Evolutionary conservation across 2,888 invertebrate species (phyloP).

Genomic region (Epinotia demarniana): DNA sequence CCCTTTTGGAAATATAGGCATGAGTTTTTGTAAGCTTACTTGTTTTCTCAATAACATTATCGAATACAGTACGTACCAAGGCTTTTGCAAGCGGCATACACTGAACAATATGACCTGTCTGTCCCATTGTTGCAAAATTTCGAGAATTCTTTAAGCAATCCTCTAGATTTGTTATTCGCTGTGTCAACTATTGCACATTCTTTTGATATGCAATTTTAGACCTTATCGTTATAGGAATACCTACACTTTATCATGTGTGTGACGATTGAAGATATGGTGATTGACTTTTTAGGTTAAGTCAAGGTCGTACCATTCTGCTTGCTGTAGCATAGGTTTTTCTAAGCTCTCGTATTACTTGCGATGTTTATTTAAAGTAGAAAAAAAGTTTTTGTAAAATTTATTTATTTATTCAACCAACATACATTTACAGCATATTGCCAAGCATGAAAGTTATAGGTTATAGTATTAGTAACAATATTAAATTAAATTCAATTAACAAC

Average conservation of each 20-base stretch:
- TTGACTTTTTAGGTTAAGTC: neutral
- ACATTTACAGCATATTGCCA: too few relatives aligned
- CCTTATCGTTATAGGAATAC: neutral
- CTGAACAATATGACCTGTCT: constrained; percentile 1
- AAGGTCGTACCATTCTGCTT: neutral
- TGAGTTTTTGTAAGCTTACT: neutral
- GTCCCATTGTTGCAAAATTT: constrained; percentile 12
- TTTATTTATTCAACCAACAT: too few relatives aligned
- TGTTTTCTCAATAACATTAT: neutral
- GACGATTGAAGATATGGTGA: neutral
- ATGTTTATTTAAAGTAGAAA: too few relatives aligned
- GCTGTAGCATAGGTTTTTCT: too few relatives aligned
- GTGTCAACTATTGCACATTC: constrained; percentile 23
- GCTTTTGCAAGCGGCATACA: constrained; percentile 6
- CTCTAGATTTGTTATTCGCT: constrained; percentile 33
- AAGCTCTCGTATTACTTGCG: too few relatives aligned
- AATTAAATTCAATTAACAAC: too few relatives aligned
- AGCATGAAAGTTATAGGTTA: too few relatives aligned
- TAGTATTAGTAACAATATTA: too few relatives aligned
- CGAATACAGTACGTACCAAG: neutral
- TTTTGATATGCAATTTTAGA: neutral
- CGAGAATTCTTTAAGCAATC: constrained; percentile 26
- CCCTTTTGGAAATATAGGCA: neutral
- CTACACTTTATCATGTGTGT: neutral
- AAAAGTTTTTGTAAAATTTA: too few relatives aligned